Evolutionary conservation across 1,140 invertebrate species (phyloP).

Genomic region (Drosophila burlai): DNA sequence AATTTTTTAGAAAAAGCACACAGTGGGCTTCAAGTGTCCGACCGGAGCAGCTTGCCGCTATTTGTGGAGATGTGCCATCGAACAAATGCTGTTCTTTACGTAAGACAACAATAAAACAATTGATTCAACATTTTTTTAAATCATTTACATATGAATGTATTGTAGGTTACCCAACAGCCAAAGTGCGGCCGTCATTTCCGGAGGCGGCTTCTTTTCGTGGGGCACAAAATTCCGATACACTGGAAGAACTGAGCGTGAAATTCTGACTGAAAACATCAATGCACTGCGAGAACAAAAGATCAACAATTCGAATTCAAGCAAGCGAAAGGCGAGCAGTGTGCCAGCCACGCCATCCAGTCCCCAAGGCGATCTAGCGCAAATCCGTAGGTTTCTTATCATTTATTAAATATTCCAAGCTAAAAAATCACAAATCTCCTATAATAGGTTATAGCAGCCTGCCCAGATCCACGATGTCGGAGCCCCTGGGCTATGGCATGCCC

Average conservation of each 20-base stretch:
- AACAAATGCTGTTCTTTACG: constrained; percentile 99
- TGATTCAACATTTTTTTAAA: neutral
- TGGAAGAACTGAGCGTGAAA: constrained; percentile 94
- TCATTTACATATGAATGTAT: neutral
- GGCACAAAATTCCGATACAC: constrained; percentile 97
- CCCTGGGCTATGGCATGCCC: constrained; percentile 85
- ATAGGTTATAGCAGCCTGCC: constrained; percentile 93
- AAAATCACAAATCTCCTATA: no score
- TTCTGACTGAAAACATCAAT: constrained; percentile 89
- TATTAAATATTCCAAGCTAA: no score
- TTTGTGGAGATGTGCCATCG: constrained; percentile 97
- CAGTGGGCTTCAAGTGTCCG: constrained; percentile 97
- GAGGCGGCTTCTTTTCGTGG: constrained; percentile 97
- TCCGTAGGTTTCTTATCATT: constrained; percentile 56
- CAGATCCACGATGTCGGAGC: constrained; percentile 91
- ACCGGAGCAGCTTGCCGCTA: constrained; percentile 95
- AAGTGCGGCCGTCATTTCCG: constrained; percentile 94
- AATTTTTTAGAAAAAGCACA: constrained; percentile 94
- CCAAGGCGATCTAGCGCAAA: constrained; percentile 81
- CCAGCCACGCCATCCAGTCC: constrained; percentile 94
- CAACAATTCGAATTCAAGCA: constrained; percentile 87
- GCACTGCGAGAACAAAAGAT: constrained; percentile 85
- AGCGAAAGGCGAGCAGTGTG: constrained; percentile 92
- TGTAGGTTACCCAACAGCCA: constrained; percentile 93
- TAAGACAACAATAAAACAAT: constrained; percentile 86